Evolutionary conservation across 92 coral and sea anemone genomes (phyloP).

Genomic region (Umimayanthus chanpuru): DNA sequence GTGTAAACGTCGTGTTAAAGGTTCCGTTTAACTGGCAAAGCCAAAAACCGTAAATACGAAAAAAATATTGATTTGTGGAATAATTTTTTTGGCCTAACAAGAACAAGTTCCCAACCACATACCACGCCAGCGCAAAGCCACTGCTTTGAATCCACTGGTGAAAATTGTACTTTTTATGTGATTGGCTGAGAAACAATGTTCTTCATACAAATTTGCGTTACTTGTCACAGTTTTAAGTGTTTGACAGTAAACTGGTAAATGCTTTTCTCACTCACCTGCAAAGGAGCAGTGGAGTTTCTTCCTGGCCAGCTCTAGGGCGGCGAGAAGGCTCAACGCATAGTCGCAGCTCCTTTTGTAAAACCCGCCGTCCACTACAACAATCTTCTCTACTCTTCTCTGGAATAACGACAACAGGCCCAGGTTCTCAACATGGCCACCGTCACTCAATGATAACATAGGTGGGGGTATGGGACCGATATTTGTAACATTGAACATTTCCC

Average conservation of each 20-base stretch:
- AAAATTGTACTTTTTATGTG: not conserved
- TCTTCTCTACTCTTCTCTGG: slow-evolving; percentile 60
- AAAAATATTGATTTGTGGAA: too few relatives aligned
- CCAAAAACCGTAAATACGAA: too few relatives aligned
- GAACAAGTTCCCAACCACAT: too few relatives aligned
- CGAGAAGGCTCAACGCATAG: slow-evolving; percentile 48
- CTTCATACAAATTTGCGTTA: too few relatives aligned
- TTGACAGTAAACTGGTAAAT: not conserved
- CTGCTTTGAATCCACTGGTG: too few relatives aligned
- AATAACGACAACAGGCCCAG: slow-evolving; percentile 72
- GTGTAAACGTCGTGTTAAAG: too few relatives aligned
- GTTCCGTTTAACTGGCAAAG: too few relatives aligned
- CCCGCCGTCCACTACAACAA: slow-evolving; percentile 77
- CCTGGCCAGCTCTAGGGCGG: slow-evolving; percentile 65
- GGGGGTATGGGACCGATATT: slow-evolving; percentile 84
- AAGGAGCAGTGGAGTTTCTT: slow-evolving; percentile 81
- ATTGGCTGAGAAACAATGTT: too few relatives aligned
- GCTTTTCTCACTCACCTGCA: slow-evolving; percentile 42
- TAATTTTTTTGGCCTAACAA: too few relatives aligned
- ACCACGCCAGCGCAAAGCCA: too few relatives aligned
- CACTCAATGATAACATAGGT: slow-evolving; percentile 69
- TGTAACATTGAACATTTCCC: slow-evolving; percentile 60
- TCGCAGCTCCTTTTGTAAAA: slow-evolving; percentile 11
- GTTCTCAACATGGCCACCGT: slow-evolving; percentile 91
- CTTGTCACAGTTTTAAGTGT: too few relatives aligned